Percentiles rank a stretch among this genome's conserved stretches.
These are phyloP conservation scores for Cydia fagiglandana DNA, from an alignment of 1,140 invertebrate species.

Conservation along the genomic window DNA sequence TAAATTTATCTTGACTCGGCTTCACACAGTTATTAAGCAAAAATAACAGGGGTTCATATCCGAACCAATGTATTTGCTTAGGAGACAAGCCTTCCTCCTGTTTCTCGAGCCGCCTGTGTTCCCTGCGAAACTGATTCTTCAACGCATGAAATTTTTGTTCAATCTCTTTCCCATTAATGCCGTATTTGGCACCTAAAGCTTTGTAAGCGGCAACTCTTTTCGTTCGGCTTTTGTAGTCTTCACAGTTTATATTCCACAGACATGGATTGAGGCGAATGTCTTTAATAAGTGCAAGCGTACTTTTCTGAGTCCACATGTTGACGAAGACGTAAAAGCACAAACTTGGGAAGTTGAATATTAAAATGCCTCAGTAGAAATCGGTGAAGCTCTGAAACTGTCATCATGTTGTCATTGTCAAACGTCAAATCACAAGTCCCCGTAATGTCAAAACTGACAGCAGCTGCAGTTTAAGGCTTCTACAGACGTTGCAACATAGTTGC, in stretches of 20 bases:
- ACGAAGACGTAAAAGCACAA: not conserved
- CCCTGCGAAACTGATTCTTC: conserved; percentile 27
- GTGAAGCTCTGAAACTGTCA: not conserved
- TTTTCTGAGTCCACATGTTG: conserved; percentile 19
- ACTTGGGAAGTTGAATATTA: conserved; percentile 3
- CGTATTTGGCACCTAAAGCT: conserved; percentile 16
- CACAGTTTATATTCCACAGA: conserved; percentile 7
- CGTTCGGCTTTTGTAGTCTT: conserved; percentile 6
- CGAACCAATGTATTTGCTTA: conserved; percentile 25
- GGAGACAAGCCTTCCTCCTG: conserved; percentile 26
- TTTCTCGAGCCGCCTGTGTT: not conserved
- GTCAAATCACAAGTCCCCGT: not conserved
- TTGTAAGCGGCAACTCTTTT: not conserved
- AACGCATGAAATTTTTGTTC: conserved; percentile 23
- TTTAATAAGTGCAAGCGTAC: conserved; percentile 24
- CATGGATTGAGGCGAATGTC: conserved; percentile 22
- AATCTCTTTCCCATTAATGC: conserved; percentile 10
- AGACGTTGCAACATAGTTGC: too few relatives aligned
- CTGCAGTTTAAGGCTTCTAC: not conserved
- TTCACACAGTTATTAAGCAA: conserved; percentile 25
- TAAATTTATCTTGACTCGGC: not conserved
- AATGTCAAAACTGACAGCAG: conserved; percentile 4
- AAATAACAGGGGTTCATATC: conserved; percentile 23
- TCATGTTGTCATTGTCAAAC: too few relatives aligned
- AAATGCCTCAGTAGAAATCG: not conserved